Base-by-base conservation (phyloP, 2,113 vertebrate genomes). In the Stercorarius parasiticus region DNA sequence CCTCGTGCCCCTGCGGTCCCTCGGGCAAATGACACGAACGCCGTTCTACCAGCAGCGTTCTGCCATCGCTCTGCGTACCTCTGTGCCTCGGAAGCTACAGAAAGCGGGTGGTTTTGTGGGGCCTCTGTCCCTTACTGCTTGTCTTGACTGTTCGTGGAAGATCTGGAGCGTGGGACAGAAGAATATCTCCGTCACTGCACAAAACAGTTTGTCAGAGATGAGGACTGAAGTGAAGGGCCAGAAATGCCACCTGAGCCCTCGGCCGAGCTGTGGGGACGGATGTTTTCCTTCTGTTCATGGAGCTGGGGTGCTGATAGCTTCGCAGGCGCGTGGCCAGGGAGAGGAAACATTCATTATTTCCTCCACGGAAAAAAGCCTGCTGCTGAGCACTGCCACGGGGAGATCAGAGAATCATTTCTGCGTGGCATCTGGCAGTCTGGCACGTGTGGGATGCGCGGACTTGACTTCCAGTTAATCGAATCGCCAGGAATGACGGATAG, bases 311-410 rank as follows among this genome's bases (percentile, higher is more conserved):
- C 55, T 29, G 23, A 29, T 19, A 14, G 36, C 56, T 70, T 49
- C 1, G 7, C 40, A 53, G 40, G 5, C 34, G 15, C 3, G 2
- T 25, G 27, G 25, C 47, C 55, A 38, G n/a, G 13, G 27, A 92
- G 42, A 50, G 5, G 13, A 64, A 26, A 27, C 43, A 8, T 32
- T 38, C 10, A 12, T 70, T 50, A 64, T 15, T 62, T 27, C 9
- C n/a, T 29, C 27, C 2, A 2, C 23, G 30, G 38, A 62, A 62
- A 19, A 47, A 49, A 27, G 6, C 53, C 10, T 17, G 27, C 12
- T 1, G 22, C 58, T 8, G 15, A 29, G 13, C 6, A 0, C 36
- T 32, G 30, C 6, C 1, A 49, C 34, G 18, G 9, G 36, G 10
- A 49, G 50, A 42, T 22, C 13, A 43, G 18, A 36, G 36, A 50